Evolutionary conservation across 2,113 vertebrate species (phyloP), one percentile per base, ranked within the genome.

Genomic region (Zonotrichia leucophrys): DNA sequence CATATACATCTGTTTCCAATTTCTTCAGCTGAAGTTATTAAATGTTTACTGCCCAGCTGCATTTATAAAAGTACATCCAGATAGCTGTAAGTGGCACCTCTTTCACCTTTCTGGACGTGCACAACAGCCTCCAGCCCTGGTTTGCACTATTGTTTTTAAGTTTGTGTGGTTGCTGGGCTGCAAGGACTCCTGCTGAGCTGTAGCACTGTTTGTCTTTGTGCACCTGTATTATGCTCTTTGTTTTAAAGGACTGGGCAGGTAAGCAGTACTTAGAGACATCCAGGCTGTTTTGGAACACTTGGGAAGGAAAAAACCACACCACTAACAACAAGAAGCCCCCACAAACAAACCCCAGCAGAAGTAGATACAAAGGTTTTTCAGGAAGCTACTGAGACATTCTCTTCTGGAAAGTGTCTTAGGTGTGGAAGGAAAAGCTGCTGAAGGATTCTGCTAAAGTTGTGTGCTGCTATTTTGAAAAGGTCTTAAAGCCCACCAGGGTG

Each of bases 321-420:
- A 37, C 5, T 4, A 39, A 0, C 37, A 35, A 0, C 10, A 46
- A 7, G 46, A 68, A 22, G 6, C 0, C 5, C 20, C 2, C 20
- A 17, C 17, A 33, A 58, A 58, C 35, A 39, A 30, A 17, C 39
- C 10, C 10, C 56, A 55, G 11, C 23, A 62, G 33, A 60, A 79
- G 19, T 13, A 17, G 10, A 4, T 39, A 6, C n/a, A 25, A 35
- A 28, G 4, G 3, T n/a, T 82, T 79, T 73, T n/a, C 47, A 52
- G 55, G 35, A 63, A 62, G 14, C 19, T 19, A 7, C 16, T 6
- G 27, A 35, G 17, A 37, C 6, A 19, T 37, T 81, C 7, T 78
- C 0, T 60, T 87, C 66, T 42, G 47, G 41, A 6, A 41, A 17
- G 10, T n/a, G 28, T 47, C n/a, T 72, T 59, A 1, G 7, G 15